phyloP scores from a whole-genome alignment of 2,888 invertebrate species.

The Luperina nickerlii region DNA sequence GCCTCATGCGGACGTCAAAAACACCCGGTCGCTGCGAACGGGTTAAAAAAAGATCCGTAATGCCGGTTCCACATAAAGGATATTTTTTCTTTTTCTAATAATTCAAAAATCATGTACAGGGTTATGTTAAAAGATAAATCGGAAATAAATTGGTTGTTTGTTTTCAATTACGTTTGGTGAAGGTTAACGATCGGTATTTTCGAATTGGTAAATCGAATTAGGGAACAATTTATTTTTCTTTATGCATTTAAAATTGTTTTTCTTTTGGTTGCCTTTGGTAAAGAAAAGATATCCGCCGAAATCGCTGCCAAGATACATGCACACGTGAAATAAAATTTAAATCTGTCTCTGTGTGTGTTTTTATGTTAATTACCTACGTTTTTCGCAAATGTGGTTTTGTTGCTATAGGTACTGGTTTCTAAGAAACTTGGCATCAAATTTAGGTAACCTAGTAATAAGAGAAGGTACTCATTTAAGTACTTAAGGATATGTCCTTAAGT shows the following conservation, averaged over 20 bases:
- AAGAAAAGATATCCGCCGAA: not conserved
- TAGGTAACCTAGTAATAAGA: not conserved
- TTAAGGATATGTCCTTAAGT: too few relatives aligned
- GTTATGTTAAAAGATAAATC: constrained; percentile 45
- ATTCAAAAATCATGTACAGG: constrained; percentile 28
- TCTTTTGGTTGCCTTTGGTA: constrained; percentile 1
- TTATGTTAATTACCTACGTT: not conserved
- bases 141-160: constrained; percentile 48
- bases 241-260: constrained; percentile 14
- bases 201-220: constrained; percentile 8
- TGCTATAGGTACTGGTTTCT: not conserved
- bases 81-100: constrained; percentile 30
- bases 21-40: constrained; percentile 65
- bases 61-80: constrained; percentile 10
- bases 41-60: constrained; percentile 65
- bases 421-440: not conserved
- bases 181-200: constrained; percentile 31
- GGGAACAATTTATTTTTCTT: constrained; percentile 22
- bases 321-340: too few relatives aligned
- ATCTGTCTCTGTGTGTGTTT: not conserved
- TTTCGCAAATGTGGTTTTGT: not conserved
- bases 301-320: not conserved
- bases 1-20: constrained; percentile 71
- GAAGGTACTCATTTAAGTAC: not conserved
- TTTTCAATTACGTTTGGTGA: constrained; percentile 55